Evolutionary conservation across 2,113 vertebrate species (phyloP), one percentile per base, ranked within the genome.

Genomic region (Sus scrofa): DNA sequence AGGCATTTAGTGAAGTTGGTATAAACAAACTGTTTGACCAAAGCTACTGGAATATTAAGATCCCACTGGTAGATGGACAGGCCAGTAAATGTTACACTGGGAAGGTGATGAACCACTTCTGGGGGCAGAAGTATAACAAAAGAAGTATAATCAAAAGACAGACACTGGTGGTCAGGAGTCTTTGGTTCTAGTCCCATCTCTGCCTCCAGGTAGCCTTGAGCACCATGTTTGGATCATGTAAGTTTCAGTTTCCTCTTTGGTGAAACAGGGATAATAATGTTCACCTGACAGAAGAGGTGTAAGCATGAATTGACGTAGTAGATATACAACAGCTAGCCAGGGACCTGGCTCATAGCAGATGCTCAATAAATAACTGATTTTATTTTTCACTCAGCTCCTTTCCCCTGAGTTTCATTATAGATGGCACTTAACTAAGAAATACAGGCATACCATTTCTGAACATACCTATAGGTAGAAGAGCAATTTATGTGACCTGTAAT

Each of bases 401-500:
- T 84, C 37, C 44, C 62, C 60, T 67, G 56, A 83, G 24, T 39
- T 83, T 34, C 79, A 70, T 65, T 78, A 68, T 22, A 67, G 5
- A 4, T 39, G 24, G 22, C 10, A 58, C 67, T 81, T 89, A 88
- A 58, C 24, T 88, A 95, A 86, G 10, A 60, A 75, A 82, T 37
- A 62, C 10, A n/a, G 60, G 60, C 54, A 1, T 26, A 12, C 52
- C 7, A 22, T 52, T 92, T 92, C 2, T 56, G 73, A 95, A 19
- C 63, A 95, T 58, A 39, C 4, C 26, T 60, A 50, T 11, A 65
- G 13, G 8, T 37, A 58, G 6, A 34, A 6, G 15, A 93, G 14
- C n/a, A 94, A 82, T 71, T 91, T 91, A 78, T 26, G 44, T 67
- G 37, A 70, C 84, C 75, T 65, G 18, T 34, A 74, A 85, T 90